Percentiles rank a stretch among this genome's conserved stretches.
phyloP scores from a whole-genome alignment of 2,113 vertebrate genomes.

The Copsychus sechellarum region DNA sequence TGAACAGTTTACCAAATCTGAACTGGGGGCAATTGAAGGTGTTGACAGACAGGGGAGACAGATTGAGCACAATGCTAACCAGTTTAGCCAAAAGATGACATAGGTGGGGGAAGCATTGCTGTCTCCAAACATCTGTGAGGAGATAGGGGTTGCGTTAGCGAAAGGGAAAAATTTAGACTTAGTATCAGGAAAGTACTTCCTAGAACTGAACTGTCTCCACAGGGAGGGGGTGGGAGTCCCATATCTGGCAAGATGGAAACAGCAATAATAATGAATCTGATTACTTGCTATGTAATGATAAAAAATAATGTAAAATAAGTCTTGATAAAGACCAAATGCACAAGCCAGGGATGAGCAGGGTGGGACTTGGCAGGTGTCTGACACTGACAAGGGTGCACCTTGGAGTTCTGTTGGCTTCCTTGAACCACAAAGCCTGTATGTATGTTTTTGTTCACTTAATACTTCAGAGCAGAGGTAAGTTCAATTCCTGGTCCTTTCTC shows the following conservation, averaged over 20 bases:
- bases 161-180: constrained; percentile 1
- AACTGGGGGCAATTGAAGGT: not conserved
- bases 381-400: not conserved
- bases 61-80: not conserved
- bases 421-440: not conserved
- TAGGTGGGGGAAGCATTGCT: not conserved
- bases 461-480: not conserved
- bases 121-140: constrained; percentile 52
- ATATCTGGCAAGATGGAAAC: constrained; percentile 4
- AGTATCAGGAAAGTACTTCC: constrained; percentile 32
- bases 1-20: not conserved
- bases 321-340: not conserved
- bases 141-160: not conserved
- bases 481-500: not conserved
- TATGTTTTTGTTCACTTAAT: not conserved
- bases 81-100: constrained; percentile 56
- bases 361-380: not conserved
- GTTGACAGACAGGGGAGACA: constrained; percentile 5
- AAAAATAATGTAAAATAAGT: constrained; percentile 6
- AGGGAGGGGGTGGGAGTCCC: constrained; percentile 51
- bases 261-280: not conserved
- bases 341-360: not conserved
- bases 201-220: constrained; percentile 38
- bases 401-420: not conserved
- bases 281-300: constrained; percentile 29